Percentiles rank a stretch among this genome's conserved stretches.
Evolutionary conservation across 2,113 vertebrate species (phyloP).

Genomic region (Cryptomyrus ogoouensis): DNA sequence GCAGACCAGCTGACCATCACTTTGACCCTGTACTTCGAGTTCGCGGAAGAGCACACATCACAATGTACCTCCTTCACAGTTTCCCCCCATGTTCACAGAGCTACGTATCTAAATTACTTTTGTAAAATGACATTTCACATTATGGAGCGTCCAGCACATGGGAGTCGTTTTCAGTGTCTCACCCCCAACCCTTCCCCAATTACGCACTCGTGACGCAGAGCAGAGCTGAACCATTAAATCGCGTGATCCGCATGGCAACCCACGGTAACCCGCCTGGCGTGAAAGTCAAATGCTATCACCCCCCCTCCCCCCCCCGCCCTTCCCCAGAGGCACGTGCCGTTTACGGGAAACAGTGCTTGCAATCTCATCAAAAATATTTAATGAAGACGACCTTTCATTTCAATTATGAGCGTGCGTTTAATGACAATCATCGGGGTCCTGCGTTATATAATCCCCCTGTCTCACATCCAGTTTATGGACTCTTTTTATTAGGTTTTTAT

Average conservation of each 20-base stretch:
- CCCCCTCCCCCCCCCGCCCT: constrained; percentile 29
- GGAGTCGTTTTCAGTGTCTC: neutral
- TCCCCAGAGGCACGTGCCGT: constrained; percentile 40
- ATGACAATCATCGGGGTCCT: constrained; percentile 29
- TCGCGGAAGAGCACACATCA: neutral
- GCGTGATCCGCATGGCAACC: neutral
- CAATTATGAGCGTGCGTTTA: constrained; percentile 42
- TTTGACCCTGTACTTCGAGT: neutral
- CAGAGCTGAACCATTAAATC: neutral
- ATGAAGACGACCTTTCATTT: constrained; percentile 53
- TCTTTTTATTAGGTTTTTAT: constrained; percentile 45
- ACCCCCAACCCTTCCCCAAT: neutral
- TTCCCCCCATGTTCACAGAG: neutral
- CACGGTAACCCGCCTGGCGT: constrained; percentile 21
- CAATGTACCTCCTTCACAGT: neutral
- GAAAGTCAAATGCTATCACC: constrained; percentile 44
- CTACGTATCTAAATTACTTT: neutral
- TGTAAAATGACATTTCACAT: neutral
- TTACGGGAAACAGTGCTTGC: constrained; percentile 34
- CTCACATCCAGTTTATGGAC: constrained; percentile 34
- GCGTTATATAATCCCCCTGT: constrained; percentile 37
- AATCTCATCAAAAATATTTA: constrained; percentile 51
- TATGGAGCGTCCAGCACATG: neutral
- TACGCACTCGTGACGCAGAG: neutral
- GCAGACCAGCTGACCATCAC: neutral